Evolutionary conservation across 2,113 vertebrate genomes (phyloP), one percentile per base, ranked within the genome.

Genomic region (Ifrita kowaldi): DNA sequence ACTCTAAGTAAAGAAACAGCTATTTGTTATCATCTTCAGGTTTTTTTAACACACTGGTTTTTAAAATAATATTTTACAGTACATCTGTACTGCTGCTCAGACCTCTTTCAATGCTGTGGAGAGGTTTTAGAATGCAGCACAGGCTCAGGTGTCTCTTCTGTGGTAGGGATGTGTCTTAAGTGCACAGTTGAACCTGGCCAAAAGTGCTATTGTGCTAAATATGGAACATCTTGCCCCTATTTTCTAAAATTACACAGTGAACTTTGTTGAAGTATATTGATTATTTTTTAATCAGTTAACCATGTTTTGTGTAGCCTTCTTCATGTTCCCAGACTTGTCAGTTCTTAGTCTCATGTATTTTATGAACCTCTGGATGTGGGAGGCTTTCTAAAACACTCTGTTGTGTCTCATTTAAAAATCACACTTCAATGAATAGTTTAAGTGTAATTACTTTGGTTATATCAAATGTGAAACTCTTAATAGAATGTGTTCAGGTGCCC

Each of bases 91-190:
- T n/a, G 5, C 55, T 60, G 67, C n/a, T 90, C 53, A 56, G 52
- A 3, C 39, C 42, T 17, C 49, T 73, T 73, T 39, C 41, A 62
- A 4, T n/a, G 6, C 26, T 56, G 16, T 4, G 23, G 19, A 56
- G 52, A 47, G 30, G 8, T 46, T 74, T 74, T 19, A 30, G 53
- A 78, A 69, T 4, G 37, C n/a, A 73, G 50, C 46, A 28, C 0
- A 4, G 37, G 27, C 32, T 82, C 32, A 1, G 1, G 27, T 1
- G 1, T 39, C n/a, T 35, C 57, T 42, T 37, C 50, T 12, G 0
- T 35, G 42, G 20, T 32, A n/a, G 32, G 13, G n/a, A 8, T n/a
- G 21, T 50, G 0, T 28, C 3, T n/a, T 28, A 10, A 6, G 16
- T 23, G 13, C 5, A 16, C 16, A 30, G 20, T 8, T 11, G 15